Conservation (phyloP, 1,140 invertebrate genomes). For the Calosoma granatense region DNA sequence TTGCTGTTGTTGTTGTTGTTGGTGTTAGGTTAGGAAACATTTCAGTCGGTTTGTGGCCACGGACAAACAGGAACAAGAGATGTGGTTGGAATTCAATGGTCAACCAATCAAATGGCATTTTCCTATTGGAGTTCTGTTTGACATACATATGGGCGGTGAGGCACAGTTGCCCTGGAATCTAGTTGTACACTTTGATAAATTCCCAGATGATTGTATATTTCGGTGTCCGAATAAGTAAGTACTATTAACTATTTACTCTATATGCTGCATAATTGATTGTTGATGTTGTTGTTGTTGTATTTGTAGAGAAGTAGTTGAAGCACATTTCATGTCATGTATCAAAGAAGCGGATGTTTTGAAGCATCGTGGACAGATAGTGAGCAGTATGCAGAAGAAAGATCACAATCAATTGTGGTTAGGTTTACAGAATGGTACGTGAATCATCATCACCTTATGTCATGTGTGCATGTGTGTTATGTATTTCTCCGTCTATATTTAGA, state of each 20-base stretch:
- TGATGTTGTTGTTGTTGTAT: conserved; percentile 10
- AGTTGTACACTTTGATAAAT: conserved; percentile 90
- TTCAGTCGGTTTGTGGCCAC: conserved; percentile 73
- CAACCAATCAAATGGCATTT: conserved; percentile 92
- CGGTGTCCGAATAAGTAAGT: conserved; percentile 66
- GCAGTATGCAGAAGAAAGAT: conserved; percentile 95
- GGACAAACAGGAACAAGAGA: conserved; percentile 74
- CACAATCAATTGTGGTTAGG: conserved; percentile 95
- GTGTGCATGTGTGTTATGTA: background rate
- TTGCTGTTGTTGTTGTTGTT: background rate
- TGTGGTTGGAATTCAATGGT: conserved; percentile 94
- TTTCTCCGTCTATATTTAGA: conserved; percentile 42
- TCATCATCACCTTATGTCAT: background rate
- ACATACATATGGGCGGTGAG: conserved; percentile 56
- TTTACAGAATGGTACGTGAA: conserved; percentile 72
- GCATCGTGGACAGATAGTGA: conserved; percentile 83
- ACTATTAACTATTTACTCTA: conserved; percentile 1
- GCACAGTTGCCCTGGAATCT: conserved; percentile 84
- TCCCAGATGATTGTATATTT: conserved; percentile 70
- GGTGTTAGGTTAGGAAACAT: conserved; percentile 72
- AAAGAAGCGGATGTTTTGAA: conserved; percentile 98
- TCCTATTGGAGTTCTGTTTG: conserved; percentile 91
- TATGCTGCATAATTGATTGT: conserved; percentile 8
- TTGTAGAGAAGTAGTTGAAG: conserved; percentile 77
- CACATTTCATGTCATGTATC: conserved; percentile 87